Evolutionary conservation across 2,113 vertebrate species (phyloP), one percentile per base, ranked within the genome.

Genomic region (Diglossa brunneiventris): DNA sequence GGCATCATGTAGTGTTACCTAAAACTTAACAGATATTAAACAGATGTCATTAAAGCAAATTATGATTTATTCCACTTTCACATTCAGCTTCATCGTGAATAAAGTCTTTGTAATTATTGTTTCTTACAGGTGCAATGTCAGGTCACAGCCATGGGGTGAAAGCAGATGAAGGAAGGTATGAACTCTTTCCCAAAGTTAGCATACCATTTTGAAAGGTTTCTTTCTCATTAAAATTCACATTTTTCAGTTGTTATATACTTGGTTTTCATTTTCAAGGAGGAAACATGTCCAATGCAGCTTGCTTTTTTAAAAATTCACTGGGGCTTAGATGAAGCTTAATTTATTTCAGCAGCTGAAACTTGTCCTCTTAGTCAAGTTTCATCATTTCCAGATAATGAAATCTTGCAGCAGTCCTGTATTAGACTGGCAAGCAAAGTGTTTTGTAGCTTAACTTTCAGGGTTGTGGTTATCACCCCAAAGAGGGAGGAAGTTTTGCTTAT

Each of bases 291-390:
- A 62, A 50, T 41, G 14, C 18, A 62, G 11, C 15, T 61, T 27
- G 16, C 17, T 21, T 58, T 67, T 26, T 11, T 6, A 5, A 12
- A 12, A 52, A 88, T 26, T 91, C 49, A 22, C 26, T 62, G 15
- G 3, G 46, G 18, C 41, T 94, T 90, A 87, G 55, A 35, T 85
- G 75, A 63, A 85, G 33, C 33, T 91, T 80, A 72, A 77, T 90
- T 95, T 95, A 73, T 85, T 92, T 93, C 63, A 77, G 79, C 63
- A 73, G 30, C 63, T 83, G 63, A 69, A 95, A 91, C 53, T 91
- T 93, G 66, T 53, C 46, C 59, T 89, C 44, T 76, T 68, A 76
- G 73, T 53, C 44, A 56, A 62, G 58, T 92, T 92, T 61, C 79
- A 80, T 90, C 49, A 16, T 56, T 90, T 92, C 58, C 74, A 79